phyloP scores from a whole-genome alignment of 37 sponge, comb jelly and placozoan species.

The Oscarella lobularis region DNA sequence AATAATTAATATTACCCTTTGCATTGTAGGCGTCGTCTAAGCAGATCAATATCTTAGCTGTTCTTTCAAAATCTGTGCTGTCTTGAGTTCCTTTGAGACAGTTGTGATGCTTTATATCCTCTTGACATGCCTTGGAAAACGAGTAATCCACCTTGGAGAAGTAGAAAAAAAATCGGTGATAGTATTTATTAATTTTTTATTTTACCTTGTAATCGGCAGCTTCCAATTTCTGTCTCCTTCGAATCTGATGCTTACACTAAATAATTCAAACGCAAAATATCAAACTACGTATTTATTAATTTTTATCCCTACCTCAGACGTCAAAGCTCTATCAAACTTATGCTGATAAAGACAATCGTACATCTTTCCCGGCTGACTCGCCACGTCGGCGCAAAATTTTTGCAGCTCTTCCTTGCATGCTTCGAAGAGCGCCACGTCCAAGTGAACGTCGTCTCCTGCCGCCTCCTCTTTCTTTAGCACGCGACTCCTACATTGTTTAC shows the following conservation, averaged over 20 bases:
- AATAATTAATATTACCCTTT: neutral
- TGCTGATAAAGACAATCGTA: neutral
- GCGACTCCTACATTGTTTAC: neutral
- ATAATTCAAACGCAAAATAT: neutral
- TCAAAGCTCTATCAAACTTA: neutral
- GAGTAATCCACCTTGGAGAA: neutral
- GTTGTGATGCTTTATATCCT: neutral
- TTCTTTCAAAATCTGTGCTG: neutral
- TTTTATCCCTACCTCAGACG: neutral
- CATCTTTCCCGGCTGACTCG: neutral
- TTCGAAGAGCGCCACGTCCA: neutral
- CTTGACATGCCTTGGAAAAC: neutral
- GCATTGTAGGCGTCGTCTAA: neutral
- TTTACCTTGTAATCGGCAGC: neutral
- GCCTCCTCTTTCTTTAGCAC: conserved; percentile 1
- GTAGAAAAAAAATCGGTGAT: too few species aligned
- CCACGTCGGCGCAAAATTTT: neutral
- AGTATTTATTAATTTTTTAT: too few species aligned
- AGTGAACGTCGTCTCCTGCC: neutral
- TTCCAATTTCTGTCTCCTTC: neutral
- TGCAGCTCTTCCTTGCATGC: neutral
- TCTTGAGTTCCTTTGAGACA: neutral
- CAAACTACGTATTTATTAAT: neutral
- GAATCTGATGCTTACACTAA: neutral
- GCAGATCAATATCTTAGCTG: neutral